Evolutionary conservation across 2,113 vertebrate genomes (phyloP), one percentile per base, ranked within the genome.

Genomic region (Strigops habroptila): DNA sequence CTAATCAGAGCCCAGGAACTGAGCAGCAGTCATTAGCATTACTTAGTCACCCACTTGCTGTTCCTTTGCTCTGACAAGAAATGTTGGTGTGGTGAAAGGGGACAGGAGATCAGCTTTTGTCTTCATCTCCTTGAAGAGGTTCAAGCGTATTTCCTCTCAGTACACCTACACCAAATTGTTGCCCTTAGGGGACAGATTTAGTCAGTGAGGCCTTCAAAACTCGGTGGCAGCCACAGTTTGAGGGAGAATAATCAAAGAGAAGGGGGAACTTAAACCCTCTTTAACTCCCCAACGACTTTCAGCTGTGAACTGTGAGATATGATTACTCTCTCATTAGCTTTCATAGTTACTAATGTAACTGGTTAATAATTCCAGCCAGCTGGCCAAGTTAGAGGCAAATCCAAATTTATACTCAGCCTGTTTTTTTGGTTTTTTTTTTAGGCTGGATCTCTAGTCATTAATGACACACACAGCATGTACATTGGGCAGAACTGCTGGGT

Each of bases 31-130:
- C 80, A 82, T 96, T 83, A 81, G 83, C 65, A 53, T 91, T 87
- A 79, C 59, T 90, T 85, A 95, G 82, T 93, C 68, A 95, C 92
- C 25, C 82, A 85, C 37, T 90, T 84, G 70, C 90, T 84, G 60
- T 88, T 96, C 75, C 88, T 91, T 91, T 75, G 62, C 85, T 93
- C 37, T 80, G 55, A 67, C 10, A 49, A 77, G 71, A 83, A 82
- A 86, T n/a, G 14, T 57, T 75, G 48, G 24, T 73, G 49, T 69
- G 67, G 21, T 82, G 12, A 28, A 59, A 88, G 10, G 10, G 6
- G 3, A 31, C 35, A 69, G 6, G 69, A 52, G 51, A 46, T 53
- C 19, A 63, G 48, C 55, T 75, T 88, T 92, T 91, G 33, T 71
- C 31, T 51, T 81, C 5, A 1, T 80, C 24, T 62, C 4, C n/a